These are phyloP conservation scores for Ophraella communa DNA, from an alignment of 2,888 invertebrate species.

Conservation along the genomic window DNA sequence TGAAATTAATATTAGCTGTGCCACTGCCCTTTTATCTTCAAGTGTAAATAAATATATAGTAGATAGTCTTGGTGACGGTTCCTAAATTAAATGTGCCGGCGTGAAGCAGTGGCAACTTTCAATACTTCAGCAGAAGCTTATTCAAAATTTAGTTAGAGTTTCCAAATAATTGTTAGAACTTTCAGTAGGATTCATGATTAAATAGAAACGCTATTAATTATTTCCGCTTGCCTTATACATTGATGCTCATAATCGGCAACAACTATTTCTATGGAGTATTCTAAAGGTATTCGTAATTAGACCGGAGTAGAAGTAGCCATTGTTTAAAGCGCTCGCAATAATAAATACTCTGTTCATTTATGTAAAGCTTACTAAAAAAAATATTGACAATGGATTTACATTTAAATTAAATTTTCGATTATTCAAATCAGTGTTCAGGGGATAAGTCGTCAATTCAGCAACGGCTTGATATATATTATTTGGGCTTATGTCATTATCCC, in stretches of 20 bases:
- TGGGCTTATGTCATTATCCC: too few species aligned
- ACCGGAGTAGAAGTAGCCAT: neutral
- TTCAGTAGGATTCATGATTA: neutral
- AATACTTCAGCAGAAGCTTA: constrained; percentile 7
- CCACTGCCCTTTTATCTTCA: neutral
- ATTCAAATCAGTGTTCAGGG: too few species aligned
- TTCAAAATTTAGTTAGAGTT: constrained; percentile 13
- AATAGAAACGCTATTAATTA: neutral
- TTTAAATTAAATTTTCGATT: too few species aligned
- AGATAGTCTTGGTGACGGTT: neutral
- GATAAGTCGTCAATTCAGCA: too few species aligned
- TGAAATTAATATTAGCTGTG: neutral
- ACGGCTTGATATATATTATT: too few species aligned
- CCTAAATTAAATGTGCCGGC: neutral
- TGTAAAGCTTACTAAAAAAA: too few species aligned
- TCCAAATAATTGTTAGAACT: neutral
- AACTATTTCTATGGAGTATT: neutral
- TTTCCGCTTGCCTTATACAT: neutral
- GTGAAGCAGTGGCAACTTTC: neutral
- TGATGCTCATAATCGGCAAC: neutral
- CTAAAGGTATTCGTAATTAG: neutral
- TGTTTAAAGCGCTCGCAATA: neutral
- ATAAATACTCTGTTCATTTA: neutral
- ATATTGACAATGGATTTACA: too few species aligned
- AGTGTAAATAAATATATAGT: neutral